Conservation (phyloP, 2,113 vertebrate species). For the Holacanthus passer region DNA sequence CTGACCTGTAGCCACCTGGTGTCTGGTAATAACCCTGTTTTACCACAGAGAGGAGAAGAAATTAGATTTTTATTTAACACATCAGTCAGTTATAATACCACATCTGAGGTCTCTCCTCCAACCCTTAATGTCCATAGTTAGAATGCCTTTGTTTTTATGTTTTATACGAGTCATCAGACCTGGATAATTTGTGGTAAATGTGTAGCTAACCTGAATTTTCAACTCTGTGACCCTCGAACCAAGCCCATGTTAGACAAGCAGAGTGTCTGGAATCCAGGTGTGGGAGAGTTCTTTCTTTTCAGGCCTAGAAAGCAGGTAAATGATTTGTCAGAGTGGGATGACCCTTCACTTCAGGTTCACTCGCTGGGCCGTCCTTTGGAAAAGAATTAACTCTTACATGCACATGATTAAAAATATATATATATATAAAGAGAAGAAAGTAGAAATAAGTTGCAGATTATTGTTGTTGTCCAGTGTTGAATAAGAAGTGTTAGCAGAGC, state of each 20-base stretch:
- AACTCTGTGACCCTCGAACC: conserved; percentile 57
- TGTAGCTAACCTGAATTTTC: conserved; percentile 55
- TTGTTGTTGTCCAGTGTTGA: too few relatives aligned
- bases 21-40: not conserved
- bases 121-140: not conserved
- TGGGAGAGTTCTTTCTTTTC: conserved; percentile 69
- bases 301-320: conserved; percentile 78
- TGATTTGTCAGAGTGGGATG: conserved; percentile 75
- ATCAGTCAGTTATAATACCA: not conserved
- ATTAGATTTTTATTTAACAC: not conserved
- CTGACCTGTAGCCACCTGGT: conserved; percentile 48
- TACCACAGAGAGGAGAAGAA: not conserved
- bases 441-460: not conserved
- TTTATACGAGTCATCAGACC: not conserved
- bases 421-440: not conserved
- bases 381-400: not conserved
- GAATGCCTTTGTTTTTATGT: not conserved
- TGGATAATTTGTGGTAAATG: conserved; percentile 59
- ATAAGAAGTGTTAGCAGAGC: not conserved
- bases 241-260: conserved; percentile 51
- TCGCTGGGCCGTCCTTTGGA: conserved; percentile 1
- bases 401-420: not conserved
- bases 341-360: conserved; percentile 60
- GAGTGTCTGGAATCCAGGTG: conserved; percentile 73
- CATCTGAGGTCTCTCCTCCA: not conserved